phyloP scores from a whole-genome alignment of 1,140 invertebrate species.

The Cephus cinctus region DNA sequence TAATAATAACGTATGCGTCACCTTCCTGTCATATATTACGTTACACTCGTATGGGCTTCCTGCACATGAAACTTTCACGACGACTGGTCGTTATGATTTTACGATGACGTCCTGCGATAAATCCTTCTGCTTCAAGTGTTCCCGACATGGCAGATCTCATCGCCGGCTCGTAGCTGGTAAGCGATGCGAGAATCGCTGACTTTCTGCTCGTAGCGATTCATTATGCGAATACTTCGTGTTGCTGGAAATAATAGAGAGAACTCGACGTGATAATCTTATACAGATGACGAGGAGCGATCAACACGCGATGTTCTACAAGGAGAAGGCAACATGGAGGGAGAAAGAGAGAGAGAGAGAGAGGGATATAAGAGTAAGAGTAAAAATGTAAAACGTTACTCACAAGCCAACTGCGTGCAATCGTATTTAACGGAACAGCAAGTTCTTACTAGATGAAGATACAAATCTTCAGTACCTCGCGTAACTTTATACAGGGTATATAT shows the following conservation, averaged over 20 bases:
- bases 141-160: neutral
- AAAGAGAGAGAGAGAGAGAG: too few species aligned
- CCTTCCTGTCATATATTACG: too few species aligned
- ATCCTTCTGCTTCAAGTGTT: too few species aligned
- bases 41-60: neutral
- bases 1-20: too few species aligned
- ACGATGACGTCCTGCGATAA: constrained; percentile 1
- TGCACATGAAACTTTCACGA: neutral
- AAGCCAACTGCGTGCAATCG: constrained; percentile 6
- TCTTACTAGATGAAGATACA: too few species aligned
- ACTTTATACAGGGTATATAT: too few species aligned
- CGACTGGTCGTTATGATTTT: neutral
- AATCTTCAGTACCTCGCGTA: too few species aligned
- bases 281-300: constrained; percentile 15
- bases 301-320: constrained; percentile 15
- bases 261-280: constrained; percentile 9
- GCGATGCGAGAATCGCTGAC: constrained; percentile 3
- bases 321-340: too few species aligned
- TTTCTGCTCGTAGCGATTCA: constrained; percentile 10
- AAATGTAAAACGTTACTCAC: constrained; percentile 8
- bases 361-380: constrained; percentile 4
- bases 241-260: constrained; percentile 12
- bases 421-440: neutral
- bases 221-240: constrained; percentile 11
- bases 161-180: neutral